Evolutionary conservation across 2,888 invertebrate species (phyloP).

Genomic region (Cheilosia vulpina): DNA sequence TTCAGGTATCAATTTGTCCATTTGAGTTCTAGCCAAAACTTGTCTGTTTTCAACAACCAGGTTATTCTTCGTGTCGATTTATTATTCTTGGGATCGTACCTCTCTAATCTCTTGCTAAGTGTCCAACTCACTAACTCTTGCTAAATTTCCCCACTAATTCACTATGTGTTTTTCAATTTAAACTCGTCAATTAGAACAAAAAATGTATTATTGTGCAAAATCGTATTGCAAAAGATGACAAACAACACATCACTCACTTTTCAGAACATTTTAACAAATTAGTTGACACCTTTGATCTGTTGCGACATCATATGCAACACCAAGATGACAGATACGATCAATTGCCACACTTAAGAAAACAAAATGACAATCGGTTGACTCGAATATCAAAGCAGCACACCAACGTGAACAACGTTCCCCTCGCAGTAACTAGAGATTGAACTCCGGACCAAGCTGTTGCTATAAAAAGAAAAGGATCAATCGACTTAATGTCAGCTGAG

Average conservation of each 20-base stretch:
- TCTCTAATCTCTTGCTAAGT: no score
- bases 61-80: no score
- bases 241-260: constrained; percentile 34
- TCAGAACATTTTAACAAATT: constrained; percentile 65
- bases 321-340: constrained; percentile 69
- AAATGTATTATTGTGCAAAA: no score
- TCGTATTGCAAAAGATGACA: constrained; percentile 13
- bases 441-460: constrained; percentile 33
- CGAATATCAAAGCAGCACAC: constrained; percentile 66
- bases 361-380: constrained; percentile 55
- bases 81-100: no score
- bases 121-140: no score
- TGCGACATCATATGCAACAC: constrained; percentile 70
- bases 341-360: constrained; percentile 72
- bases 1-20: no score
- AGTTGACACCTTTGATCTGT: constrained; percentile 73
- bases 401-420: not conserved
- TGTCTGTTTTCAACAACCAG: no score
- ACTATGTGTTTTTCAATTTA: no score
- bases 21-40: no score
- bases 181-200: no score
- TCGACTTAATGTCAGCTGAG: constrained; percentile 11
- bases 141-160: no score
- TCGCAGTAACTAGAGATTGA: constrained; percentile 46
- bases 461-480: constrained; percentile 57